A percentile compares a stretch with the other conserved stretches of the same genome.
These are phyloP conservation scores for Omphaloscelis lunosa DNA, from an alignment of 2,888 invertebrate genomes.

Conservation along the genomic window DNA sequence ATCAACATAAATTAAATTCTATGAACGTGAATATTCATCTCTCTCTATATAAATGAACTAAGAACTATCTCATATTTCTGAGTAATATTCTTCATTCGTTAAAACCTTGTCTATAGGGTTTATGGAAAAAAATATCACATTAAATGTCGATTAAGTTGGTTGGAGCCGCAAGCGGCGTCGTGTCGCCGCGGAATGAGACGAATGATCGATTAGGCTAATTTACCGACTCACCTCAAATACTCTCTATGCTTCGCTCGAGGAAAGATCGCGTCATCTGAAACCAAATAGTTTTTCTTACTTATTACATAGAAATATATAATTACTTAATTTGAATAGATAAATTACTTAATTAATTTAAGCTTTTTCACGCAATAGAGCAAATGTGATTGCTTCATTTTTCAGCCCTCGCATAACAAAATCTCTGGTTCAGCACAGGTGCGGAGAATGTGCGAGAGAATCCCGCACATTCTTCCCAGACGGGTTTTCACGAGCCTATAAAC, in stretches of 20 bases:
- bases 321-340: no score
- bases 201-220: slow-evolving; percentile 69
- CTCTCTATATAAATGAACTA: slow-evolving; percentile 9
- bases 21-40: slow-evolving; percentile 11
- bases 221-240: slow-evolving; percentile 84
- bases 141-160: slow-evolving; percentile 76
- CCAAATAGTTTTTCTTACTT: slow-evolving; percentile 58
- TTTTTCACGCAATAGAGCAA: neutral
- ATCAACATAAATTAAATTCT: slow-evolving; percentile 6
- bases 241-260: slow-evolving; percentile 71
- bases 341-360: neutral
- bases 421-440: neutral
- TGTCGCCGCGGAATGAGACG: slow-evolving; percentile 45
- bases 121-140: slow-evolving; percentile 70
- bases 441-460: neutral
- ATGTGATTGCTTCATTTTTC: neutral
- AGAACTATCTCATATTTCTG: slow-evolving; percentile 9
- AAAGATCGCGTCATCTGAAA: slow-evolving; percentile 78
- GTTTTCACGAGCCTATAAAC: neutral
- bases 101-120: slow-evolving; percentile 34
- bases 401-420: no score
- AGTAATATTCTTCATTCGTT: slow-evolving; percentile 27
- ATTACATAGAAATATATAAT: slow-evolving; percentile 8
- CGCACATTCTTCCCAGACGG: neutral
- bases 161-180: slow-evolving; percentile 38